Base-by-base conservation (phyloP, 2,113 vertebrate genomes). In the Acanthisitta chloris region DNA sequence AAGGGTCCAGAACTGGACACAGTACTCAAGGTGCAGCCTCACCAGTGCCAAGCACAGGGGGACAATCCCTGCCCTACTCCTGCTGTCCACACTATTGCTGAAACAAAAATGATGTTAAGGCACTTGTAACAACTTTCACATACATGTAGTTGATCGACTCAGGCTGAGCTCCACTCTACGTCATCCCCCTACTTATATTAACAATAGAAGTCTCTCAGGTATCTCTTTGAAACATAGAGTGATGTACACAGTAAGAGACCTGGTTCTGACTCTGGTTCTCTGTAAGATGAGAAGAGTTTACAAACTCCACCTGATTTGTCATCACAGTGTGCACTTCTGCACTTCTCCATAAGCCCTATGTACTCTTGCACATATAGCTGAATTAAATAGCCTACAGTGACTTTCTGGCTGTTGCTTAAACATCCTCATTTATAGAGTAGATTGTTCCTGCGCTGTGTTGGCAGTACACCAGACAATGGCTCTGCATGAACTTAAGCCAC, bases 301-400 rank as follows among this genome's bases (percentile, higher is more conserved):
- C 7, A 2, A 33, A 16, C 20, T 40, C 9, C 3, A 3, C 34
- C 21, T 8, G 8, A 42, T 17, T 4, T 55, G 31, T 31, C 45
- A 24, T 0, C 1, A n/a, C 2, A 58, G 6, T 1, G 2, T 19
- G 3, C 5, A 6, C 17, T 67, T 19, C 0, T 5, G 18, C 29
- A 49, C 14, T 21, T 48, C 67, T 36, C 34, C 6, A 1, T 10
- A 29, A 43, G 2, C 20, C 14, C 8, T 3, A 25, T 8, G 14
- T 18, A 46, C 23, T 70, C 16, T 29, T 66, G 31, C 46, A 62
- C 21, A 15, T 18, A 29, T 11, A 69, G 14, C 36, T 13, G 9
- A 58, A 62, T 26, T n/a, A 67, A 3, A 20, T 0, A 74, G 14
- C 23, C n/a, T 8, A 4, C 12, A 13, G 11, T 38, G 52, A 31